A percentile compares a stretch with the other conserved stretches of the same genome.
phyloP scores from a whole-genome alignment of 2,797 vertebrate genomes.

The Leptoclinus maculatus region DNA sequence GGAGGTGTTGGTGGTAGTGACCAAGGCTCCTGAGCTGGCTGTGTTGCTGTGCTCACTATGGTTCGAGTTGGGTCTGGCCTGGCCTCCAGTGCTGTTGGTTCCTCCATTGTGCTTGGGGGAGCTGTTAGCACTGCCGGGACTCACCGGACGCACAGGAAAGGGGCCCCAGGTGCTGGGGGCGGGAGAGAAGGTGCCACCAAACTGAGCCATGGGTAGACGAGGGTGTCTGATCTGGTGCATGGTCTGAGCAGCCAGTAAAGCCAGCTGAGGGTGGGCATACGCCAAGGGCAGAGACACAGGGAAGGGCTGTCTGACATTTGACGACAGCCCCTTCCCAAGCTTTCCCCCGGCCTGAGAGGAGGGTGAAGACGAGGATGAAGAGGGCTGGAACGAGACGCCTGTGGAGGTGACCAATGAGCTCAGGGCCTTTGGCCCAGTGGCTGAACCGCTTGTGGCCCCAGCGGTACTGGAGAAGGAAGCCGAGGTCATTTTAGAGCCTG shows the following conservation, averaged over 20 bases:
- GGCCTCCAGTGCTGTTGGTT: slow-evolving; percentile 52
- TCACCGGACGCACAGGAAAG: slow-evolving; percentile 97
- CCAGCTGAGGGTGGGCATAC: slow-evolving; percentile 97
- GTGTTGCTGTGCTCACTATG: slow-evolving; percentile 84
- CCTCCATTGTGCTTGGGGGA: slow-evolving; percentile 95
- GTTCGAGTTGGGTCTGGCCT: slow-evolving; percentile 73
- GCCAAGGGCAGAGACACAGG: slow-evolving; percentile 94
- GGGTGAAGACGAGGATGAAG: slow-evolving; percentile 84
- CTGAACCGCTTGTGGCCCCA: slow-evolving; percentile 87
- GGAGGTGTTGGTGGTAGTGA: slow-evolving; percentile 79
- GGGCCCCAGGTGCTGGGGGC: slow-evolving; percentile 98
- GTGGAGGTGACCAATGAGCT: slow-evolving; percentile 91
- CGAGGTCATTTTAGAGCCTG: slow-evolving; percentile 88
- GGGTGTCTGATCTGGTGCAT: slow-evolving; percentile 99
- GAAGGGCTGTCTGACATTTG: slow-evolving; percentile 94
- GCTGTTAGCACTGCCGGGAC: slow-evolving; percentile 94
- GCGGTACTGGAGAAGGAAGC: slow-evolving; percentile 88
- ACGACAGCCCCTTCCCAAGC: slow-evolving; percentile 91
- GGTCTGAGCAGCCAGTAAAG: slow-evolving; percentile 96
- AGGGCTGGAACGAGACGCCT: slow-evolving; percentile 91
- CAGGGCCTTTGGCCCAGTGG: slow-evolving; percentile 90
- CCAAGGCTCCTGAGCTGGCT: slow-evolving; percentile 71
- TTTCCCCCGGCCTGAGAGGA: slow-evolving; percentile 89
- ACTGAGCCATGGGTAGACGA: slow-evolving; percentile 97
- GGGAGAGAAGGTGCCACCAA: slow-evolving; percentile 96